A percentile compares a stretch with the other conserved stretches of the same genome.
Conservation (phyloP, 2,797 vertebrate species). For the Thaleichthys pacificus region DNA sequence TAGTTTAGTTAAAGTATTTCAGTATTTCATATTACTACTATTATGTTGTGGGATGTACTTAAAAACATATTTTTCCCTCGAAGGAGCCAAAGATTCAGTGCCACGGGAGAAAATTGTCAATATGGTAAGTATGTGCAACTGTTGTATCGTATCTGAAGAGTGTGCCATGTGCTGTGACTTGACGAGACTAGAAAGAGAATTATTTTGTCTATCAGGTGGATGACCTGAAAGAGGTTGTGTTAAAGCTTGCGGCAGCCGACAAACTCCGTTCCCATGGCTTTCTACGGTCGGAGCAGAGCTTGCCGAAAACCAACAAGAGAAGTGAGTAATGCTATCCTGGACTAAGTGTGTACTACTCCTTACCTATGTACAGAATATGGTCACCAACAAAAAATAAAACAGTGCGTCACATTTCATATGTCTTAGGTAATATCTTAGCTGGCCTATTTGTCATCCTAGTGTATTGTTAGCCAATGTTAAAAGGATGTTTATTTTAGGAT, state of each 20-base stretch:
- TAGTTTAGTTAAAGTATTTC: neutral
- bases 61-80: neutral
- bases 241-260: slow-evolving; percentile 75
- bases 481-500: slow-evolving; percentile 8
- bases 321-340: slow-evolving; percentile 53
- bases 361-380: neutral
- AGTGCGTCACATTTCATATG: neutral
- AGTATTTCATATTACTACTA: neutral
- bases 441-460: slow-evolving; percentile 4
- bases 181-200: neutral
- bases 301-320: slow-evolving; percentile 79
- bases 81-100: slow-evolving; percentile 64
- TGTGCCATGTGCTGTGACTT: neutral
- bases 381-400: neutral
- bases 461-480: neutral
- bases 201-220: slow-evolving; percentile 63
- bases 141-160: neutral
- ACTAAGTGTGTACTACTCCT: neutral
- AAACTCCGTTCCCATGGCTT: slow-evolving; percentile 75
- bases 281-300: slow-evolving; percentile 70
- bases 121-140: slow-evolving; percentile 62
- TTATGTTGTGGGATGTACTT: neutral
- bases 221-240: slow-evolving; percentile 68
- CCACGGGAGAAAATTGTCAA: slow-evolving; percentile 66
- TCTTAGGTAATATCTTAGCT: neutral